Base-by-base conservation (phyloP, 1,140 invertebrate species). In the Drosophila santomea region DNA sequence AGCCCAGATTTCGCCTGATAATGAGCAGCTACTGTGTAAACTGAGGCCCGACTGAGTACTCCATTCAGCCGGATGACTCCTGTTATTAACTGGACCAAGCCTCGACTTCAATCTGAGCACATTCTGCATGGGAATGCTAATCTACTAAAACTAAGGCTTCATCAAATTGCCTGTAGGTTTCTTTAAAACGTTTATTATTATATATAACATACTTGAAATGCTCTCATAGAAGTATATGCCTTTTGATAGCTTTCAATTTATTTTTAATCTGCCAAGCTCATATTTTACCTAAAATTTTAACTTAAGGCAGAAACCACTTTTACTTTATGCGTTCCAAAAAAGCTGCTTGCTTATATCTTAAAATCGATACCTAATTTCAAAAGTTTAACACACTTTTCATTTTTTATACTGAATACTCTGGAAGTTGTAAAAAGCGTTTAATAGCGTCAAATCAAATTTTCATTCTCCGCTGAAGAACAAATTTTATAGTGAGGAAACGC, bases 401-500 rank as follows among this genome's bases (percentile, higher is more conserved):
- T 60, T 60, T 14, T 1, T 61, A 35, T 20, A 43, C 20, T 8
- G 7, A 1, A 52, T 0, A 1, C 25, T 25, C 15, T 20, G 38
- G 23, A 39, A 14, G 32, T 20, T 14, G 50, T 63, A 63, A 63
- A 60, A 56, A 32, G 0, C 20, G 17, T 62, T 38, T 23, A 35
- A 62, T 62, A n/a, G 25, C 25, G 4, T 43, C 55, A 38, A 62
- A 41, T 59, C 60, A 60, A 60, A 62, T 43, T 63, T 60, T 62
- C 36, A 32, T 62, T 62, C 17, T 7, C 32, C 23, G 60, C 0
- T 25, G 15, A 28, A 17, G 38, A 44, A 52, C 64, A 68, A 68
- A 54, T 52, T 66, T 68, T 66, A 68, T 68, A 68, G 64, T 68
- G 52, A 43, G 35, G 4, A 45, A 67, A 45, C 38, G 63, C 43